Base-by-base conservation (phyloP, 1,140 invertebrate species). In the Leguminivora glycinivorella region DNA sequence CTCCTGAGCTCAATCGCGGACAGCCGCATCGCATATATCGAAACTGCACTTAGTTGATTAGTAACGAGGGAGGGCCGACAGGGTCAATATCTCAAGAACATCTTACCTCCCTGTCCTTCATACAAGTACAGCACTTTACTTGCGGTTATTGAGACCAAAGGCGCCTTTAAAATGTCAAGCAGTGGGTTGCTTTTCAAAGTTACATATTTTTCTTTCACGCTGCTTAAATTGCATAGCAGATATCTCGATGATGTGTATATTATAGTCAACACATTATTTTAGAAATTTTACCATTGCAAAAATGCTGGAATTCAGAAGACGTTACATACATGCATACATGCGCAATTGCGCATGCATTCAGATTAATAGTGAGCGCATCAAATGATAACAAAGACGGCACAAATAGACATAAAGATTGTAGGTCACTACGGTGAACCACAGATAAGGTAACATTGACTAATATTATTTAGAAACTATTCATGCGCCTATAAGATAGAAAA, bases 361-460 rank as follows among this genome's bases (percentile, higher is more conserved):
- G 56, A 60, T 60, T 60, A 60, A 26, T 2, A 26, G 24, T 60
- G 22, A 58, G 25, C 14, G 24, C 24, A n/a, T n/a, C n/a, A 26
- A 60, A 29, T 29, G 24, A 60, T 60, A 60, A 60, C 14, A 10
- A 26, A 26, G n/a, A 26, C 24, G 7, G 14, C 56, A 60, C 56
- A 60, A 60, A 60, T 60, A 29, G 25, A 60, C 56, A 60, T 19
- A 60, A 60, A 60, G 24, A 60, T 60, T 60, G 22, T 60, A 60
- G 56, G 56, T 60, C 56, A 60, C 56, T 25, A 60, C 56, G 25
- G 56, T 60, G 25, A 60, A 10, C 56, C 14, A n/a, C 56, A 60
- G 56, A 60, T 60, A 60, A 60, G 24, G 24, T 25, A 60, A 26
- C 25, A 26, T 58, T 26, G 25, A n/a, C 56, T 60, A 60, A 58